Conservation (phyloP, 2,113 vertebrate species). For the Rhineura floridana region DNA sequence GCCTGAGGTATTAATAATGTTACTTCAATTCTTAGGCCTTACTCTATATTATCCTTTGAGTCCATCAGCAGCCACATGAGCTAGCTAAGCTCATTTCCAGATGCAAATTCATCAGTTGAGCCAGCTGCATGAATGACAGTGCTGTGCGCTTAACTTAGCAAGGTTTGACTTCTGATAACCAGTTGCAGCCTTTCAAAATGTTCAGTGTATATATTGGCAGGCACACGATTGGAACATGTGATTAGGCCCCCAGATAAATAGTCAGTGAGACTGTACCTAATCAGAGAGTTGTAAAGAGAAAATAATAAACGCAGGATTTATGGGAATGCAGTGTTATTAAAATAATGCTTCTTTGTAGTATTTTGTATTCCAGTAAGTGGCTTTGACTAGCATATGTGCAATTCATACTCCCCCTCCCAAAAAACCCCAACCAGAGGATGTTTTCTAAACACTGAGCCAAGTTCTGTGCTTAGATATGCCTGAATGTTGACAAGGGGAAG, state of each 20-base stretch:
- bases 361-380: not conserved
- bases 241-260: not conserved
- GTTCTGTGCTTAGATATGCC: not conserved
- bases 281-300: not conserved
- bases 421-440: conserved; percentile 6
- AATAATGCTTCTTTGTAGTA: not conserved
- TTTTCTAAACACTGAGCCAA: not conserved
- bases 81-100: not conserved
- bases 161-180: not conserved
- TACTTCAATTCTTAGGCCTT: not conserved
- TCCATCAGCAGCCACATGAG: not conserved
- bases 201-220: not conserved
- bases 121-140: not conserved
- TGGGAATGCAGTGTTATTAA: not conserved
- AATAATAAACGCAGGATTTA: not conserved
- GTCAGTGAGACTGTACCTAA: not conserved
- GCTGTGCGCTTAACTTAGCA: not conserved
- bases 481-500: not conserved
- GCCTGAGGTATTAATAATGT: not conserved
- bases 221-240: not conserved
- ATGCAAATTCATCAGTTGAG: not conserved
- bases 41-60: not conserved
- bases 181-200: not conserved
- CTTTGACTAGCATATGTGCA: not conserved
- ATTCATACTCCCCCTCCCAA: conserved; percentile 3